Percentiles rank a stretch among this genome's conserved stretches.
phyloP scores from a whole-genome alignment of 2,113 vertebrate species.

The Beaufortia kweichowensis region DNA sequence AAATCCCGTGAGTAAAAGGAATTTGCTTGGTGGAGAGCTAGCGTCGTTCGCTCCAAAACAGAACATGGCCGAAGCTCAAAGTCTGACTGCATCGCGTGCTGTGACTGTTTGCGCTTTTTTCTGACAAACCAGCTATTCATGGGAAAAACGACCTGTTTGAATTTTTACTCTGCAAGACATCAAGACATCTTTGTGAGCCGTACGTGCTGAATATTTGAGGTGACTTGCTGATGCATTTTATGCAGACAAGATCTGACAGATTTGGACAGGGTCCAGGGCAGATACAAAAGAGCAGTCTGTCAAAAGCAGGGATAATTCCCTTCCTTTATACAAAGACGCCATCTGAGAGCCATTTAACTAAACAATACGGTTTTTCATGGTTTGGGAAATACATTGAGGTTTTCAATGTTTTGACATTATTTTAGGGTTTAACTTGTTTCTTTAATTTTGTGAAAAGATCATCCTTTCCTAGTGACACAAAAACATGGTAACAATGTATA shows the following conservation, averaged over 20 bases:
- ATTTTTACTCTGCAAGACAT: constrained; percentile 55
- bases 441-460: constrained; percentile 30
- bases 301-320: constrained; percentile 90
- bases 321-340: constrained; percentile 79
- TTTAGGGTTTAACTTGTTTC: constrained; percentile 82
- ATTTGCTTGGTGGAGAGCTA: constrained; percentile 41
- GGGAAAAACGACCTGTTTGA: constrained; percentile 63
- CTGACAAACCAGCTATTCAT: constrained; percentile 72
- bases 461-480: background rate
- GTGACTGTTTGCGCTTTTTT: constrained; percentile 60
- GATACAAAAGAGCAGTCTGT: constrained; percentile 90
- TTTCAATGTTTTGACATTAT: constrained; percentile 82
- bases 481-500: background rate
- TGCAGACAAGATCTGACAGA: constrained; percentile 81
- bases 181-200: constrained; percentile 60
- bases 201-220: constrained; percentile 64
- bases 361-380: constrained; percentile 88
- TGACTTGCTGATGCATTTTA: constrained; percentile 76
- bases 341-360: constrained; percentile 94
- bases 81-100: constrained; percentile 64
- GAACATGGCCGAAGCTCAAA: constrained; percentile 34
- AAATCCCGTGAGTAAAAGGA: constrained; percentile 43
- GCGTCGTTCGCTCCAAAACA: constrained; percentile 34
- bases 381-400: constrained; percentile 75
- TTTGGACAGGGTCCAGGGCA: constrained; percentile 80